Evolutionary conservation across 2,888 invertebrate genomes (phyloP).

Genomic region (Cephus pulcher): DNA sequence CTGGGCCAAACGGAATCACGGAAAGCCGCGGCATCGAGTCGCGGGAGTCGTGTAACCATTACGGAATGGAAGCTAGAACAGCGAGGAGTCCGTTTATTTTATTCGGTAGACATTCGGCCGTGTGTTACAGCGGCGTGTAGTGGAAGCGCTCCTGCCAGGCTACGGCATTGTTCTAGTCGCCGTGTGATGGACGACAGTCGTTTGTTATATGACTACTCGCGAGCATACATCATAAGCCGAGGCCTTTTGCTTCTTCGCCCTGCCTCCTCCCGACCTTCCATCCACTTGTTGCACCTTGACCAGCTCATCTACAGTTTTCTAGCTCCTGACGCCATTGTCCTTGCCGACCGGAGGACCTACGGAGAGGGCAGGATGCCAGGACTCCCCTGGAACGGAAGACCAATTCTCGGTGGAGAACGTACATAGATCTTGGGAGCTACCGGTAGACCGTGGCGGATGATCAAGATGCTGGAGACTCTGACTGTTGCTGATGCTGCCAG

Average conservation of each 20-base stretch:
- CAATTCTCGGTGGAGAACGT: not conserved
- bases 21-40: slow-evolving; percentile 8
- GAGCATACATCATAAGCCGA: slow-evolving; percentile 32
- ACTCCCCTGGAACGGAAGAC: not conserved
- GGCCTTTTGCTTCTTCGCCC: not conserved
- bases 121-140: slow-evolving; percentile 22
- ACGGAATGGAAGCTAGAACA: slow-evolving; percentile 49
- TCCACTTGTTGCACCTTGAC: not conserved
- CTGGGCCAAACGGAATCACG: not conserved
- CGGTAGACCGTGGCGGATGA: not conserved
- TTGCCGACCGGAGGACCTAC: not conserved
- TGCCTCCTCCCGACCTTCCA: not conserved
- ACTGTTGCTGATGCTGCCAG: not conserved
- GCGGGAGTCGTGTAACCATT: slow-evolving; percentile 34
- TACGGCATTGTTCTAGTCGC: slow-evolving; percentile 50
- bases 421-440: not conserved
- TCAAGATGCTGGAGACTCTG: no score
- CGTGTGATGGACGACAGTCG: slow-evolving; percentile 52
- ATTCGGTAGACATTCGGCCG: slow-evolving; percentile 21
- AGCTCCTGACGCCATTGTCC: not conserved
- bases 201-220: slow-evolving; percentile 48
- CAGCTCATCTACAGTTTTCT: not conserved
- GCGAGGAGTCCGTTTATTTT: slow-evolving; percentile 32
- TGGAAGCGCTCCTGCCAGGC: slow-evolving; percentile 24
- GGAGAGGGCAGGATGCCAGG: not conserved